phyloP scores from a whole-genome alignment of 2,888 invertebrate genomes.

The Halictus quadricinctus region DNA sequence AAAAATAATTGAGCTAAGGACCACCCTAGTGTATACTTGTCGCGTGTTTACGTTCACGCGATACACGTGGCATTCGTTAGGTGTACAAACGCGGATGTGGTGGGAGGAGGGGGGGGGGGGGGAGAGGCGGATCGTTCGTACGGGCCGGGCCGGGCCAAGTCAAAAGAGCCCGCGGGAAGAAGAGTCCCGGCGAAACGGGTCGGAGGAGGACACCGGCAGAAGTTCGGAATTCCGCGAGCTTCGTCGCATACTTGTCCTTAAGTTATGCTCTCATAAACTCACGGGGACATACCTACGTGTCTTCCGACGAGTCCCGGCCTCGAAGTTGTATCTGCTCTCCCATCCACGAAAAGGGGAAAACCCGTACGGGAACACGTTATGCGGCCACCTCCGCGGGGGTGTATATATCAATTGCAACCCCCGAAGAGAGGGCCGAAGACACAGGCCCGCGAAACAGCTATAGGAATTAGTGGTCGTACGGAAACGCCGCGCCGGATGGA shows the following conservation, averaged over 20 bases:
- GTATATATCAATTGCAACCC: constrained; percentile 38
- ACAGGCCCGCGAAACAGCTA: constrained; percentile 13
- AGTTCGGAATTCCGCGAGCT: constrained; percentile 67
- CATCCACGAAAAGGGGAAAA: constrained; percentile 34
- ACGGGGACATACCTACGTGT: constrained; percentile 70
- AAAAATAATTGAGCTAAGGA: too few relatives aligned
- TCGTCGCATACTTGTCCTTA: constrained; percentile 76
- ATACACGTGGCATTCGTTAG: constrained; percentile 22
- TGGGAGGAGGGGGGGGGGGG: not conserved
- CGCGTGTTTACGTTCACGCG: constrained; percentile 23
- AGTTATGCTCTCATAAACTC: constrained; percentile 79
- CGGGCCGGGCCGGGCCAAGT: not conserved
- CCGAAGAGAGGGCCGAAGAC: constrained; percentile 4
- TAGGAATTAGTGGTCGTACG: constrained; percentile 43
- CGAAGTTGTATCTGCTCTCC: constrained; percentile 65
- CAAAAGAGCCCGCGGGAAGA: constrained; percentile 14
- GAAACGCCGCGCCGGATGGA: constrained; percentile 25
- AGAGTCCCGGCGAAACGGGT: constrained; percentile 18
- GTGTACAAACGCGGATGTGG: not conserved
- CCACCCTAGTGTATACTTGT: not conserved
- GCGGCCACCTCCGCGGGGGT: constrained; percentile 30
- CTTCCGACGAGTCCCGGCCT: constrained; percentile 45
- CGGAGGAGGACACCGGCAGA: constrained; percentile 22
- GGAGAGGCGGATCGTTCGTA: not conserved
- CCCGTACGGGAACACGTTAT: constrained; percentile 54